Conservation (phyloP, 2,797 vertebrate species). For the Galago senegalensis region DNA sequence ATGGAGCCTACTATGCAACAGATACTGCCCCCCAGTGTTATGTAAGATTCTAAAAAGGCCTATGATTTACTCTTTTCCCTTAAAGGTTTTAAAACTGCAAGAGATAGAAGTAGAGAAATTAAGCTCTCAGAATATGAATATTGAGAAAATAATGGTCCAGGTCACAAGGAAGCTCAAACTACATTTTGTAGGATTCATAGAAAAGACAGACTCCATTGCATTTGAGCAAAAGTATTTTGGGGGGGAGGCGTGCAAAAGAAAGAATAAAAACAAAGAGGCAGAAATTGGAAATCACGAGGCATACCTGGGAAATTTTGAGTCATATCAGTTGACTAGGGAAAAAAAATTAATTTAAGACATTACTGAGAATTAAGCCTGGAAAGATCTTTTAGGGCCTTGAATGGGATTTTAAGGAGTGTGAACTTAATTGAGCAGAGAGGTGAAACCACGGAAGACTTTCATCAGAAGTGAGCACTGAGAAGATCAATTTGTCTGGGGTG, state of each 20-base stretch:
- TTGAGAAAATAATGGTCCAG: background rate
- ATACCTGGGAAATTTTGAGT: background rate
- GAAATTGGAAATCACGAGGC: background rate
- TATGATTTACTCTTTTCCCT: background rate
- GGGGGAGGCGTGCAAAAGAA: background rate
- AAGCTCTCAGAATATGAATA: background rate
- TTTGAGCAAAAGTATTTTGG: background rate
- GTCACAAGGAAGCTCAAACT: background rate
- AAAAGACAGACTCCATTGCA: background rate
- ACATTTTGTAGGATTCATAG: background rate
- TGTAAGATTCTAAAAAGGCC: background rate
- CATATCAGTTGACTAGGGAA: background rate
- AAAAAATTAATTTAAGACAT: background rate
- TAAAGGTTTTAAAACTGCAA: background rate
- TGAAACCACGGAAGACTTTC: constrained; percentile 23
- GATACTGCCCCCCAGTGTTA: background rate
- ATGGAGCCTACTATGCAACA: background rate
- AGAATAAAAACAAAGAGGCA: background rate
- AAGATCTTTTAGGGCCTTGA: background rate
- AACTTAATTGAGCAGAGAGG: constrained; percentile 16
- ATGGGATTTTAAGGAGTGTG: background rate
- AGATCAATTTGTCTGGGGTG: background rate
- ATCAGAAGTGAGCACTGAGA: background rate
- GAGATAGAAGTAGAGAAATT: background rate
- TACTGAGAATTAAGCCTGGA: background rate